Conservation (phyloP, 1,140 invertebrate species). For the Formica exsecta region DNA sequence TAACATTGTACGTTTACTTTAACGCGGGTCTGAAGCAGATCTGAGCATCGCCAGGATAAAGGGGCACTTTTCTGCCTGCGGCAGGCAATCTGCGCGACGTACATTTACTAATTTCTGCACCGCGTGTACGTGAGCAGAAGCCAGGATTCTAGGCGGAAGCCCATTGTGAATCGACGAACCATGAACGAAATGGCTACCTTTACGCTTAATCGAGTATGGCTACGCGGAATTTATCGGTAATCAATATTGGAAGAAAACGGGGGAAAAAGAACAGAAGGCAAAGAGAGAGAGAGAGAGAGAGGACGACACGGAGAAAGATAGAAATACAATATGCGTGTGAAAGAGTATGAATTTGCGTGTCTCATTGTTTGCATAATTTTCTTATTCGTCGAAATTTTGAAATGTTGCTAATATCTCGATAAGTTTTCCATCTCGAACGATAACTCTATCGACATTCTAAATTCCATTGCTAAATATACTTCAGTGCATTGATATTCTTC, state of each 20-base stretch:
- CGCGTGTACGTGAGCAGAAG: constrained; percentile 72
- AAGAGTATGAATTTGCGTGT: constrained; percentile 1
- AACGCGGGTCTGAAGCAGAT: constrained; percentile 11
- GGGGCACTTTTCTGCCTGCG: constrained; percentile 24
- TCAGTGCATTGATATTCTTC: not conserved
- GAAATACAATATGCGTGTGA: constrained; percentile 6
- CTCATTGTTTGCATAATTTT: constrained; percentile 46
- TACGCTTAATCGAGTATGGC: constrained; percentile 77
- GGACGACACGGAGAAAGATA: not conserved
- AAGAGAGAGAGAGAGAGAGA: not conserved
- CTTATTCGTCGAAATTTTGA: not conserved
- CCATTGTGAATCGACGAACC: constrained; percentile 78
- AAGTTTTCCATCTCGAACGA: not conserved
- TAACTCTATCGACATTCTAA: constrained; percentile 10
- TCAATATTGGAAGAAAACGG: constrained; percentile 71
- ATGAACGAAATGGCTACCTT: constrained; percentile 81
- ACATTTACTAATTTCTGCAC: constrained; percentile 75
- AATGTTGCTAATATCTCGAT: not conserved
- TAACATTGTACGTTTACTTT: not conserved
- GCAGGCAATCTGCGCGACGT: constrained; percentile 33
- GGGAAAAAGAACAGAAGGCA: not conserved
- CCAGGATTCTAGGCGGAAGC: constrained; percentile 77
- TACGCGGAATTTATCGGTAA: constrained; percentile 81
- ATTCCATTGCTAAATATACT: not conserved
- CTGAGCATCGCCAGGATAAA: constrained; percentile 32